Conservation (phyloP, 2,797 vertebrate species). For the Sebastes aleutianus region DNA sequence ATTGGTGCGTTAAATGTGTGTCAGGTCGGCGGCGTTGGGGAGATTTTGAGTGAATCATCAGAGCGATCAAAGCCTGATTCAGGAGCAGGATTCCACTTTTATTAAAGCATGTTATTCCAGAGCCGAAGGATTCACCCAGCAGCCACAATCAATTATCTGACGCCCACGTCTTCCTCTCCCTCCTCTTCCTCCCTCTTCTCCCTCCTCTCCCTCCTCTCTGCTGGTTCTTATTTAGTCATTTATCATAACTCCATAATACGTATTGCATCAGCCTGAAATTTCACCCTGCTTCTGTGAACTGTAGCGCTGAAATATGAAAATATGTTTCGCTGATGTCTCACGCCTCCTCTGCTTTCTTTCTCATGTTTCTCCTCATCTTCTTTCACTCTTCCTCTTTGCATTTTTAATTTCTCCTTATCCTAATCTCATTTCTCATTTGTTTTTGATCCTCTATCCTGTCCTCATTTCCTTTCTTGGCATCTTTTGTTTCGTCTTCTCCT, state of each 20-base stretch:
- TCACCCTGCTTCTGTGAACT: constrained; percentile 3
- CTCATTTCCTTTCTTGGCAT: background rate
- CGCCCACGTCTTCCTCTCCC: constrained; percentile 7
- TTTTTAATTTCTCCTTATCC: background rate
- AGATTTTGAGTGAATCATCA: constrained; percentile 26
- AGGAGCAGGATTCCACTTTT: constrained; percentile 34
- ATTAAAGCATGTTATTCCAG: constrained; percentile 45
- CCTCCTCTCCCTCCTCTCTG: background rate
- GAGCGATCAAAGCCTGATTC: constrained; percentile 35
- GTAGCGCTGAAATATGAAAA: constrained; percentile 5
- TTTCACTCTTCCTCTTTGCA: background rate
- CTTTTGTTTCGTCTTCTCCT: background rate
- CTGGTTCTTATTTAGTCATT: constrained; percentile 37
- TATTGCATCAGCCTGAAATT: constrained; percentile 43
- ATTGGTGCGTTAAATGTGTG: constrained; percentile 33
- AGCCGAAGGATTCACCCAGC: constrained; percentile 28
- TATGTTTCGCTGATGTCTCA: background rate
- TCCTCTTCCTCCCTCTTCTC: background rate
- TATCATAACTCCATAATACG: constrained; percentile 24
- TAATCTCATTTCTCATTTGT: background rate
- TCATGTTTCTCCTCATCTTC: background rate
- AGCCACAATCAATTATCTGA: constrained; percentile 41
- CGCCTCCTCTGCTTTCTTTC: background rate
- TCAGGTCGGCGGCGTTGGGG: constrained; percentile 12
- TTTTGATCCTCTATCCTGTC: background rate